Conservation (phyloP, 2,797 vertebrate genomes). For the Macropus fuliginosus region DNA sequence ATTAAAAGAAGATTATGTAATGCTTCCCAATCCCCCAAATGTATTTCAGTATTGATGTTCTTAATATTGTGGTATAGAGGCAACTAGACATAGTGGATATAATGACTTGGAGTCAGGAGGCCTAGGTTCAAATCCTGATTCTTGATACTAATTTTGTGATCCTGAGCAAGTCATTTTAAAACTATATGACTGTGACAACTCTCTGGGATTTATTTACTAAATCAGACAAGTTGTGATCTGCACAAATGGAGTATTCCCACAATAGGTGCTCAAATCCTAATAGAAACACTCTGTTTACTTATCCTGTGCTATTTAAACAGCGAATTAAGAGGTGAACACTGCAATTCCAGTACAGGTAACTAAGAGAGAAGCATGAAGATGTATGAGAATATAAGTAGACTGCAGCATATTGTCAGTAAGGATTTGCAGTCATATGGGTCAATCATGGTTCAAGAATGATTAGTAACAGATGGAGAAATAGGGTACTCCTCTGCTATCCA, state of each 20-base stretch:
- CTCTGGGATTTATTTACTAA: background rate
- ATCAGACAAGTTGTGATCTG: background rate
- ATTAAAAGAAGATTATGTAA: background rate
- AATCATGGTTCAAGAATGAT: background rate
- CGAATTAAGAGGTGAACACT: background rate
- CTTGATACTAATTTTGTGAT: background rate
- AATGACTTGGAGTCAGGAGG: background rate
- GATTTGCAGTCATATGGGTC: background rate
- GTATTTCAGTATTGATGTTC: background rate
- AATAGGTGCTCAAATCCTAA: background rate
- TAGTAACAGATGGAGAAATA: background rate
- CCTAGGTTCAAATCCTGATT: background rate
- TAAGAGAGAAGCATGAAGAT: background rate
- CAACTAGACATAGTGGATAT: background rate
- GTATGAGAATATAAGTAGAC: background rate
- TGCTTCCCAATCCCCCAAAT: background rate
- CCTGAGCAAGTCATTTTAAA: background rate
- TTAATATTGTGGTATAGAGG: background rate
- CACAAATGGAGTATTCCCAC: background rate
- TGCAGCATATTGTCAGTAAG: background rate
- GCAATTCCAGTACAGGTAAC: background rate
- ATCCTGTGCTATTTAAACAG: background rate
- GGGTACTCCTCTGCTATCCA: background rate
- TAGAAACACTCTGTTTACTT: background rate
- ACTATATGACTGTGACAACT: background rate